Conservation (phyloP, 2,888 invertebrate species). For the Metalampra italica region DNA sequence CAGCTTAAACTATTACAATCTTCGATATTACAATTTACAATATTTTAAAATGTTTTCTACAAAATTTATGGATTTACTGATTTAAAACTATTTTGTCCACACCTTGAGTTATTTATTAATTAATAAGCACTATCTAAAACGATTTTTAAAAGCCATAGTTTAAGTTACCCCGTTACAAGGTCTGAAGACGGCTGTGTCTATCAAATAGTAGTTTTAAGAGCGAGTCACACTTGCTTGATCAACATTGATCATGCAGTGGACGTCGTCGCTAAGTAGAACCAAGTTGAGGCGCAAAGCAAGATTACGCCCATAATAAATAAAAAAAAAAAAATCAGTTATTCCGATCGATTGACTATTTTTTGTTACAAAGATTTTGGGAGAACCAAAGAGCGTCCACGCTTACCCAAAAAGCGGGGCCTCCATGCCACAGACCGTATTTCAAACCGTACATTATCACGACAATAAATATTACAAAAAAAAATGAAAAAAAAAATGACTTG, state of each 20-base stretch:
- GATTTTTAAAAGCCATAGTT: slow-evolving; percentile 41
- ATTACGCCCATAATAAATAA: not conserved
- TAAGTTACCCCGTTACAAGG: slow-evolving; percentile 25
- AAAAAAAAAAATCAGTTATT: not conserved
- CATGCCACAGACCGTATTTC: not conserved
- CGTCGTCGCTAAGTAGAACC: too few relatives aligned
- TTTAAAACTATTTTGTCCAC: not conserved
- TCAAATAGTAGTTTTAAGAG: not conserved
- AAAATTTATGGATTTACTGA: not conserved
- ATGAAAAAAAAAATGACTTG: slow-evolving; percentile 40
- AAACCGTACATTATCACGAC: slow-evolving; percentile 35
- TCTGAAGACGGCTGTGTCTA: slow-evolving; percentile 2
- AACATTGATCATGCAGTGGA: too few relatives aligned
- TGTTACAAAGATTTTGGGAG: not conserved
- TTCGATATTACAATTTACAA: too few relatives aligned
- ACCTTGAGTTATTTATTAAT: not conserved
- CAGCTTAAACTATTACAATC: not conserved
- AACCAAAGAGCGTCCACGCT: not conserved
- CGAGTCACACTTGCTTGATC: not conserved
- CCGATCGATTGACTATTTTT: not conserved
- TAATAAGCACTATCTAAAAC: slow-evolving; percentile 64
- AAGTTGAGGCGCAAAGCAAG: too few relatives aligned
- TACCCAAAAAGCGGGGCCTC: not conserved
- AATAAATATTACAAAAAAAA: slow-evolving; percentile 57
- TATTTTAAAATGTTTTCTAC: too few relatives aligned